Percentiles rank a stretch among this genome's conserved stretches.
phyloP scores from a whole-genome alignment of 2,797 vertebrate genomes.

The Botia kubotai region DNA sequence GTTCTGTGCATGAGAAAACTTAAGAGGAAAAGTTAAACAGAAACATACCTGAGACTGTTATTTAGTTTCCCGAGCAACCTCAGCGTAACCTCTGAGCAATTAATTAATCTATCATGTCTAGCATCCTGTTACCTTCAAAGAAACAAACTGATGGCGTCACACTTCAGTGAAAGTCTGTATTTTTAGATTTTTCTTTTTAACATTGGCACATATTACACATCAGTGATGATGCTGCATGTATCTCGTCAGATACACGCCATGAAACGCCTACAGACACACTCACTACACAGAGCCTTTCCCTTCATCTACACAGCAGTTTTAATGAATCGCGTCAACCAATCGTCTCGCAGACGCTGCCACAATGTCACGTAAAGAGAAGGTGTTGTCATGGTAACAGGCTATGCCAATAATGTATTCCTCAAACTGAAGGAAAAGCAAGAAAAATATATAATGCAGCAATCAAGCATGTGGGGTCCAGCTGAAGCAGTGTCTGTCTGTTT shows the following conservation, averaged over 20 bases:
- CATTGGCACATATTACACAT: constrained; percentile 11
- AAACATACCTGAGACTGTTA: too few species aligned
- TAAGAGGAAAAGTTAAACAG: background rate
- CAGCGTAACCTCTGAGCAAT: background rate
- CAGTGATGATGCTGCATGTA: background rate
- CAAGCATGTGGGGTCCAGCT: constrained; percentile 36
- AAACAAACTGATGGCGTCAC: background rate
- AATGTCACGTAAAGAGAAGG: constrained; percentile 56
- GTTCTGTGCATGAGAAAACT: background rate
- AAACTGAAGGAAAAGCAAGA: constrained; percentile 31
- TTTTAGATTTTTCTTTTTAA: background rate
- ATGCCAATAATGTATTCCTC: constrained; percentile 59
- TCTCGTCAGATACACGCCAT: constrained; percentile 14
- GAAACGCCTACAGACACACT: constrained; percentile 30
- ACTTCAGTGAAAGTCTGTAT: background rate
- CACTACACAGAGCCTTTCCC: constrained; percentile 16
- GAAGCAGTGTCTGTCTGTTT: constrained; percentile 18
- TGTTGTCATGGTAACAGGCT: constrained; percentile 68
- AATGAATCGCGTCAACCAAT: constrained; percentile 63
- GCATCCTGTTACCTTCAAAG: background rate
- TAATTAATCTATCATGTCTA: background rate
- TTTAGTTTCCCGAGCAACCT: background rate
- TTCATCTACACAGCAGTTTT: constrained; percentile 54
- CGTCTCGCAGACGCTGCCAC: constrained; percentile 53
- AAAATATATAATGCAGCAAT: constrained; percentile 46